Evolutionary conservation across 2,888 invertebrate genomes (phyloP), one percentile per base, ranked within the genome.

Genomic region (Polymixis lichenea): DNA sequence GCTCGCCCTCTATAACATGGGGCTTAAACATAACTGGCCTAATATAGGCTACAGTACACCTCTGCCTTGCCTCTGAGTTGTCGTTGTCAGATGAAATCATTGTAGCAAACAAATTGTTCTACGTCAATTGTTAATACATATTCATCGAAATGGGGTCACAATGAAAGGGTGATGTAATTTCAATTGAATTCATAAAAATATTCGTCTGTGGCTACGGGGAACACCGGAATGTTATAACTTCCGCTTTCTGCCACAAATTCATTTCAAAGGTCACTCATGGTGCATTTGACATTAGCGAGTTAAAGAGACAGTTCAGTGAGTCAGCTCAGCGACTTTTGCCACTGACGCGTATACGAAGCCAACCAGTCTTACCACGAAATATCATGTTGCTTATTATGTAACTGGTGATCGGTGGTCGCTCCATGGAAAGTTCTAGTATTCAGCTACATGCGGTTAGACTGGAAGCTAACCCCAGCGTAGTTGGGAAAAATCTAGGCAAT

Each of bases 141-240:
- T 46, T 32, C 3, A n/a, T 32, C 11, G 32, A 55, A 67, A 73
- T 75, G 28, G 74, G 74, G 60, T 73, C 74, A 61, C 43, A 13
- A 32, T 49, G 7, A 11, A 11, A 8, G 9, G 25, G 1, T 73
- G 74, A 53, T 53, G 51, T 61, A 28, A 75, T 74, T 51, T 74
- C 19, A 38, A 56, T 72, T 73, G 11, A 56, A 32, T 17, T 49
- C 9, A 19, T 46, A 28, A 58, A 38, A 19, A 9, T n/a, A 70
- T 55, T 55, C 13, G 5, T 22, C 22, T 38, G 4, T 4, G 32
- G 32, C 32, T 3, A 32, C n/a, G n/a, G n/a, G 32, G 32, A 32
- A 32, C 32, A 2, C 9, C 43, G 6, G 1, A 17, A 32, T 22
- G 32, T 32, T 17, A 22, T 17, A 43, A 22, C 22, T 46, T 69